Base-by-base conservation (phyloP, 1,140 invertebrate genomes). In the Antheraea pernyi region DNA sequence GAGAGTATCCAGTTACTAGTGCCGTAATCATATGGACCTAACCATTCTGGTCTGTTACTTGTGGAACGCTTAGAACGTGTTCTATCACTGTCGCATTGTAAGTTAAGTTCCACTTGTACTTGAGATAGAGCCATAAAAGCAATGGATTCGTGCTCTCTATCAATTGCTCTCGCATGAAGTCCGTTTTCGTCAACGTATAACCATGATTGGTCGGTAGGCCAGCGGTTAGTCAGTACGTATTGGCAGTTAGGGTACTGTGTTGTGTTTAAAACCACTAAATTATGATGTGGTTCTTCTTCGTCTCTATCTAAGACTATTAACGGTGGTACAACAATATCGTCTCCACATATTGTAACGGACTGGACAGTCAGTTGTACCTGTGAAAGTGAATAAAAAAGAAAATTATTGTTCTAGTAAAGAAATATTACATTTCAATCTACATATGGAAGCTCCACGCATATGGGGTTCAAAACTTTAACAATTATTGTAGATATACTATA, bases 71-170 rank as follows among this genome's bases (percentile, higher is more conserved):
- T 90, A 39, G n/a, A 59, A 53, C 80, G 73, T 16, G n/a, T 67
- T 8, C 63, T 65, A 42, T 88, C 85, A 67, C 46, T 74, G 37
- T 79, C 81, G 48, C 90, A 92, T 22, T 79, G 59, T 58, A 92
- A 70, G 13, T 72, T 76, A 19, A 93, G 72, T 70, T 92, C 89
- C 0, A 92, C 81, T 83, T 92, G 88, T 68, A 92, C 75, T 80
- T 93, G 92, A 9, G 92, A 93, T 46, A 91, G 65, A 19, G 85
- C 72, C 89, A 93, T 92, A 67, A 86, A 90, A 0, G 92, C 91
- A 62, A 93, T 92, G n/a, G 84, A 88, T 62, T 80, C 71, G 66
- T 93, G 68, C 74, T 93, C 92, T 81, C 92, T 88, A 67, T 92
- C 87, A 53, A 92, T 91, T 11, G 78, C 58, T 66, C 7, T 67